These are phyloP conservation scores for Tiphia femorata DNA, from an alignment of 2,888 invertebrate species.

Conservation along the genomic window DNA sequence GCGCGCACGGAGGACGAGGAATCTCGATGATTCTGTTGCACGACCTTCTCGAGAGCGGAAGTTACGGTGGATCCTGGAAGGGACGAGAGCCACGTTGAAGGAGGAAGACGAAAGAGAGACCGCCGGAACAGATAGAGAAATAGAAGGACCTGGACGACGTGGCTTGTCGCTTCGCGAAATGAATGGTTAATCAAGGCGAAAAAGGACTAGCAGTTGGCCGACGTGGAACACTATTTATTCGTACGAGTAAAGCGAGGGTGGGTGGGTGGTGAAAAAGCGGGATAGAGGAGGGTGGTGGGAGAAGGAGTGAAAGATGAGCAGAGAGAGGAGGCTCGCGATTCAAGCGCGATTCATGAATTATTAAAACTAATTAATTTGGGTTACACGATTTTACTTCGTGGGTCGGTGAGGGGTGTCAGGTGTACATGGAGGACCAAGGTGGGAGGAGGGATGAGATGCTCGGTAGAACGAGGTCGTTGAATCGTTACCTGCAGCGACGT, in stretches of 20 bases:
- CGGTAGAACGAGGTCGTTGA: conserved; percentile 24
- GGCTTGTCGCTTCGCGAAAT: conserved; percentile 28
- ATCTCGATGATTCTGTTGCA: not conserved
- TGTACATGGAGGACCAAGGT: conserved; percentile 9
- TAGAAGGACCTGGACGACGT: not conserved
- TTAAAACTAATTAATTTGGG: conserved; percentile 57
- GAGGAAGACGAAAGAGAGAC: no score
- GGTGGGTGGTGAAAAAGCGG: not conserved
- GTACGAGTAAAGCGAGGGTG: not conserved
- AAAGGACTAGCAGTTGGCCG: conserved; percentile 30
- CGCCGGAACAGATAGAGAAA: not conserved
- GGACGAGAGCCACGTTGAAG: not conserved
- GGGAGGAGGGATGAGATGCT: not conserved
- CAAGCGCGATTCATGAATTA: conserved; percentile 54
- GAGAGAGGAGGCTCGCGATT: no score
- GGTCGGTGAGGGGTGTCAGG: not conserved
- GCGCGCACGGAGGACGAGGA: not conserved
- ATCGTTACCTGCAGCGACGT: conserved; percentile 34
- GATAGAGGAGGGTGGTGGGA: no score
- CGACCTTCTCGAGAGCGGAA: not conserved
- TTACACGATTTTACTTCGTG: conserved; percentile 44
- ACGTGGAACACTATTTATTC: conserved; percentile 19
- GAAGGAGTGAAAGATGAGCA: no score
- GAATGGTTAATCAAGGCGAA: conserved; percentile 51
- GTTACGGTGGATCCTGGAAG: not conserved